phyloP scores from a whole-genome alignment of 2,113 vertebrate species.

The Atlantisia rogersi region DNA sequence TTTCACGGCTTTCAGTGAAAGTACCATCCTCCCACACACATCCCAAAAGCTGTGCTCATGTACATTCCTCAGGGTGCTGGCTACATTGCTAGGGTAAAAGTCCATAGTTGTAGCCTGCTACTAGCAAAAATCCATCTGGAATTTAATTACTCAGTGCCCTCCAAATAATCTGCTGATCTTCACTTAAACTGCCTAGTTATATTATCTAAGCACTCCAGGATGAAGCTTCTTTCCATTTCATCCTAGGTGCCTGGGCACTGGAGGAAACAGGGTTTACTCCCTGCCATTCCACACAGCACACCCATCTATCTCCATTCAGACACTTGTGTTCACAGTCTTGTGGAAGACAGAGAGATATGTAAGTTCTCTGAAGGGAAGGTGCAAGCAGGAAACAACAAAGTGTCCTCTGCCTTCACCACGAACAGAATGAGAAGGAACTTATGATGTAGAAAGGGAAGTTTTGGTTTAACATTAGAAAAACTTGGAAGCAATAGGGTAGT shows the following conservation, averaged over 20 bases:
- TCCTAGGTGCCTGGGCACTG: background rate
- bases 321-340: background rate
- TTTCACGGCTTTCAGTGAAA: slow-evolving; percentile 20
- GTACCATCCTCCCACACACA: background rate
- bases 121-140: background rate
- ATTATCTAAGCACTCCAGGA: background rate
- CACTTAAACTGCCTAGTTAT: background rate
- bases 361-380: background rate
- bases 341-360: background rate
- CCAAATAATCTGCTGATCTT: background rate
- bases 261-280: background rate
- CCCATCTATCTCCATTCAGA: background rate
- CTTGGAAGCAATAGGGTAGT: background rate
- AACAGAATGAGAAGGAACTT: background rate
- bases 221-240: background rate
- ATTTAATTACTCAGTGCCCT: background rate
- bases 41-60: background rate
- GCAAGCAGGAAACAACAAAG: background rate
- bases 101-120: background rate
- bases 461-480: background rate
- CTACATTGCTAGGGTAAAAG: background rate
- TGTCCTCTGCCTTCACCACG: background rate
- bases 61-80: background rate
- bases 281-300: background rate
- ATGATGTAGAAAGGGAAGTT: background rate